Evolutionary conservation across 2,888 invertebrate species (phyloP), one percentile per base, ranked within the genome.

Genomic region (Coenonympha glycerion): DNA sequence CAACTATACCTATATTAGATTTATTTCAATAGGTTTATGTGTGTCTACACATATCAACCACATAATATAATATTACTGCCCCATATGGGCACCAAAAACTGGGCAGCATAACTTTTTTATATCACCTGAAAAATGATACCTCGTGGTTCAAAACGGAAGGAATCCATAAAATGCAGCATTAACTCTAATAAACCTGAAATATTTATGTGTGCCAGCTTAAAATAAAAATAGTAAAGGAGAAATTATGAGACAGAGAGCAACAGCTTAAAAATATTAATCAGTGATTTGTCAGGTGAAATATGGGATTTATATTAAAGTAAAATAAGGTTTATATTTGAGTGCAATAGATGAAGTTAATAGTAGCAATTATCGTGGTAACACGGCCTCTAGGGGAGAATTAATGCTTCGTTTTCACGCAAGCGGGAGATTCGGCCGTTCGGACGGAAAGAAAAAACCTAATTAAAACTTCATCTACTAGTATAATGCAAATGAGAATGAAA

Each of bases 391-490:
- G 42, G 42, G 34, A 15, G 30, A 26, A 34, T 40, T 42, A 49
- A 49, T 42, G 41, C 41, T 28, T 15, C 41, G 42, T 49, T 36
- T 24, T 16, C 42, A 42, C 36, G 49, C 40, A 24, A 47, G 36
- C 40, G 13, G 37, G 33, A 42, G 31, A 33, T 21, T 36, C 15
- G 42, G n/a, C n/a, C n/a, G n/a, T n/a, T 26, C 9, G 26, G 26
- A 34, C 19, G 15, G 9, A 36, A 6, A 16, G 21, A 19, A 49
- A 49, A 49, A 41, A 16, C 34, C 28, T 49, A 42, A 49, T 42
- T 49, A 42, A 49, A 49, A 49, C 21, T 41, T 36, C 21, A 41
- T 18, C 19, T 41, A 36, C 34, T 28, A 49, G 34, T 36, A 19
- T 34, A 42, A 42, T 30, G 40, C 18, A 42, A 49, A 49, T 49